A percentile compares a stretch with the other conserved stretches of the same genome.
Evolutionary conservation across 2,113 vertebrate genomes (phyloP).

Genomic region (Lophius piscatorius): DNA sequence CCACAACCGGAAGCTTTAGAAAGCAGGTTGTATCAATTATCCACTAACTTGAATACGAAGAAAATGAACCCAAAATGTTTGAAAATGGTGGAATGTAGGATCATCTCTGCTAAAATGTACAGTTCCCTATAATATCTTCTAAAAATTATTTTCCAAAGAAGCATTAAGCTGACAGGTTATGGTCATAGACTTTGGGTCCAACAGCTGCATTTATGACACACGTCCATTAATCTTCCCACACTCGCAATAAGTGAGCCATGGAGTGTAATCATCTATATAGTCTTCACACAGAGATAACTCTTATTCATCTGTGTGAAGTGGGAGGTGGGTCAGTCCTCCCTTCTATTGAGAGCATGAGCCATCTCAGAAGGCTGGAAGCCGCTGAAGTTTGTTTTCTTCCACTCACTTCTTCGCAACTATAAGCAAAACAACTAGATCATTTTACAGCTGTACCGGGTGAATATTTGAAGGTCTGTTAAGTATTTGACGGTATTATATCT

Average conservation of each 20-base stretch:
- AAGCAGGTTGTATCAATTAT: no score
- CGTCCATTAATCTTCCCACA: background rate
- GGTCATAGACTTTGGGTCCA: background rate
- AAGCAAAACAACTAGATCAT: no score
- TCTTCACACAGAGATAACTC: constrained; percentile 6
- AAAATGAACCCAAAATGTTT: no score
- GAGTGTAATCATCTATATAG: background rate
- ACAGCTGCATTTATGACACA: background rate
- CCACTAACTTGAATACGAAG: no score
- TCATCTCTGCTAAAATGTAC: no score
- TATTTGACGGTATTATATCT: no score
- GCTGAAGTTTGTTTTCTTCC: background rate
- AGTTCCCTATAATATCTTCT: no score
- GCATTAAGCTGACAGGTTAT: background rate
- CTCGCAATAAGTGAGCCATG: background rate
- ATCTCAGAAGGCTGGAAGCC: background rate
- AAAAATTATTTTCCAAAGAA: background rate
- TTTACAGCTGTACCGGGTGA: no score
- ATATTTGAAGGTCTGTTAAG: no score
- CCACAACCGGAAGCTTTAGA: no score
- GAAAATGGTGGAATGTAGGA: no score
- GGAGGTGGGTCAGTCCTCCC: background rate
- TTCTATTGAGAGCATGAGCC: background rate
- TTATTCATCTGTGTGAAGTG: constrained; percentile 1
- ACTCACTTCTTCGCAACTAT: background rate